Base-by-base conservation (phyloP, 2,888 invertebrate species). In the Aphodius granarius region DNA sequence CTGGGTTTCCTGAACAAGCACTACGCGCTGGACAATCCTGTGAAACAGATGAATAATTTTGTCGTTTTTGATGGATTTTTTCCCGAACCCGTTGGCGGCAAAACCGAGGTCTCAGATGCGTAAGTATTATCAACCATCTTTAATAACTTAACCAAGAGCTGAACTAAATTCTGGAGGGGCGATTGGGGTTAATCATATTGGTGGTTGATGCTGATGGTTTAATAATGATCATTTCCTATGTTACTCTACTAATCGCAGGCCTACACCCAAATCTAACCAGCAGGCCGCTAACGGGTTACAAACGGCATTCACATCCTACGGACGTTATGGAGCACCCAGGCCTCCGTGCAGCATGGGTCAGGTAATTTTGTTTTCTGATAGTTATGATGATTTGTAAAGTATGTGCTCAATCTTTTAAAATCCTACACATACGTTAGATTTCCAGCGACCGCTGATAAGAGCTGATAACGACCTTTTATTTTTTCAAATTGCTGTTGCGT, bases 41-140 rank as follows among this genome's bases (percentile, higher is more conserved):
- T 96, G 79, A 93, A 94, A 65, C 97, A 97, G 86, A 92, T 94
- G 83, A 97, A 96, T 86, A 95, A 96, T 86, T 96, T 95, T 87
- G 96, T 95, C 62, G 92, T 97, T 17, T 97, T 93, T 85, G 92
- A 93, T 79, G 94, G 93, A 72, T 96, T 96, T 87, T 96, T 97
- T 81, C 83, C 85, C 63, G 77, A 79, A 73, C 63, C 66, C n/a
- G 72, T 63, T 16, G 74, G 66, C 23, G 66, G 20, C 68, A 68
- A 68, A 68, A 22, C 21, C 21, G 68, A 68, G 21, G 22, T n/a
- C 68, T 68, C 68, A 68, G 68, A 68, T 21, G 68, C 22, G 68
- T 68, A 19, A 68, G 68, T 68, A 66, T 66, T 16, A 13, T 43
- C 4, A 1, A 65, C 3, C 17, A 13, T 5, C n/a, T 18, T 17